phyloP scores from a whole-genome alignment of 2,888 invertebrate species.

The Mimumesa dahlbomi region DNA sequence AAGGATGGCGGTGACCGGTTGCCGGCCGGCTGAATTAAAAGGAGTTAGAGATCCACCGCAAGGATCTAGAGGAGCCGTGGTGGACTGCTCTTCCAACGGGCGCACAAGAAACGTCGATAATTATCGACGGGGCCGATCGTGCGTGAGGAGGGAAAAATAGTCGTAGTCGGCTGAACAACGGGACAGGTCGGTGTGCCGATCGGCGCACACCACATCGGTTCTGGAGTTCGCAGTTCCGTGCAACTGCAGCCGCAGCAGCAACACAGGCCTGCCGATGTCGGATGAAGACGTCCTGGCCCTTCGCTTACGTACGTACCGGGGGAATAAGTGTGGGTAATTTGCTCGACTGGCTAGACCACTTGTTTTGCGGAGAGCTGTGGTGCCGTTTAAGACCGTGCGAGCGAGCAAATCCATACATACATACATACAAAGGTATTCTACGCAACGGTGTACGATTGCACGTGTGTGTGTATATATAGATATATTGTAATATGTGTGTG shows the following conservation, averaged over 20 bases:
- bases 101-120: slow-evolving; percentile 55
- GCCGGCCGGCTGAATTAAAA: slow-evolving; percentile 26
- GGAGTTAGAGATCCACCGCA: slow-evolving; percentile 1
- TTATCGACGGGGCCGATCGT: slow-evolving; percentile 61
- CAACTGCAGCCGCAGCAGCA: slow-evolving; percentile 3
- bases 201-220: slow-evolving; percentile 27
- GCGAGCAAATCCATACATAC: slow-evolving; percentile 36
- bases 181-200: slow-evolving; percentile 55
- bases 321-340: slow-evolving; percentile 76
- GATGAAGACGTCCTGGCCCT: slow-evolving; percentile 72
- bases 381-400: slow-evolving; percentile 59
- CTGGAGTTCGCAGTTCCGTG: slow-evolving; percentile 17
- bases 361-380: slow-evolving; percentile 69
- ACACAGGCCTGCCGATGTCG: slow-evolving; percentile 54
- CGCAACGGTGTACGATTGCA: neutral
- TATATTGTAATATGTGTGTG: neutral
- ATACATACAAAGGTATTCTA: neutral
- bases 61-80: slow-evolving; percentile 11
- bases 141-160: slow-evolving; percentile 61
- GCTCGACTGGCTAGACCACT: slow-evolving; percentile 78
- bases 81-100: slow-evolving; percentile 12
- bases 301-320: slow-evolving; percentile 54
- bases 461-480: neutral
- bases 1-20: no score
- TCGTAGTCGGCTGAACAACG: slow-evolving; percentile 56